Conservation (phyloP, 2,888 invertebrate genomes). For the Diploptera punctata region DNA sequence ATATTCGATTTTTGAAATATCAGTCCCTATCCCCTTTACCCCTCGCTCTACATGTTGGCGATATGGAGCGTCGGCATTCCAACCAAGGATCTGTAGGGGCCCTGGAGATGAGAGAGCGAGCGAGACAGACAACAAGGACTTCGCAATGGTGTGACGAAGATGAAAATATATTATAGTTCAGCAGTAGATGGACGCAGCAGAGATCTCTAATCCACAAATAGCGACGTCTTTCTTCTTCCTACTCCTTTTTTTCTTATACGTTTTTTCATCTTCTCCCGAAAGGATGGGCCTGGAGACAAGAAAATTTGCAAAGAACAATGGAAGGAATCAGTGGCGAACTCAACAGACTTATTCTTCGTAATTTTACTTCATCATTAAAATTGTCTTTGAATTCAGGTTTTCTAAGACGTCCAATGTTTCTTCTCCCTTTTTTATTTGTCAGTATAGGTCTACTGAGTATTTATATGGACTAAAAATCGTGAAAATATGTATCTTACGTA, state of each 20-base stretch:
- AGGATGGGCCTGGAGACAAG: neutral
- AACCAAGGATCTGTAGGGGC: constrained; percentile 27
- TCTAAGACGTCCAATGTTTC: no score
- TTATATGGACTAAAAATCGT: no score
- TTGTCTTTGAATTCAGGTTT: no score
- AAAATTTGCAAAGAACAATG: constrained; percentile 1
- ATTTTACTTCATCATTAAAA: no score
- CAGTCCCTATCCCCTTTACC: constrained; percentile 32
- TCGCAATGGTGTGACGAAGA: neutral
- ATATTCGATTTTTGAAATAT: constrained; percentile 45
- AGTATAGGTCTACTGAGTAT: no score
- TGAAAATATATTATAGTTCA: neutral
- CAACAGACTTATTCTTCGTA: no score
- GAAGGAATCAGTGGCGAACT: no score
- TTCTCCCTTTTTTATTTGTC: no score
- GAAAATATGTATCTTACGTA: no score
- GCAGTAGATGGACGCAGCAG: constrained; percentile 10
- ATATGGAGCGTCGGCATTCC: constrained; percentile 40
- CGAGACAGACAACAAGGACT: constrained; percentile 5
- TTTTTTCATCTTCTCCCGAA: constrained; percentile 14
- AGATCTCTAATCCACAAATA: constrained; percentile 31
- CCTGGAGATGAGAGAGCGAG: constrained; percentile 30
- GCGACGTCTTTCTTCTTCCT: constrained; percentile 29
- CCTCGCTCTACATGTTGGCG: constrained; percentile 10
- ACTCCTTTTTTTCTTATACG: neutral